phyloP scores from a whole-genome alignment of 2,888 invertebrate genomes.

The Digitonthophagus gazella region DNA sequence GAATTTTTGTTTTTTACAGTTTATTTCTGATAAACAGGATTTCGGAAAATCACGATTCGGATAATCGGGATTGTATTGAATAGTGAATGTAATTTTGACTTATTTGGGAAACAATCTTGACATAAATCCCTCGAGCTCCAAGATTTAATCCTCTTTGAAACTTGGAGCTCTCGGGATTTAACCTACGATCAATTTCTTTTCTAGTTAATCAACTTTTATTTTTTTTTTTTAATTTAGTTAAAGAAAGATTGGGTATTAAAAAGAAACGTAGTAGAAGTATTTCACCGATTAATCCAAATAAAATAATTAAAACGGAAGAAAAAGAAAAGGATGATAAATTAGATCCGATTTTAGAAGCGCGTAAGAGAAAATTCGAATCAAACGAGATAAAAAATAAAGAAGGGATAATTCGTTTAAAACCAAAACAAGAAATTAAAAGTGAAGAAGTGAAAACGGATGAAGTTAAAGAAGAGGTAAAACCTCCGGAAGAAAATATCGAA shows the following conservation, averaged over 20 bases:
- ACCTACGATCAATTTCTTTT: too few relatives aligned
- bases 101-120: too few relatives aligned
- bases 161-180: too few relatives aligned
- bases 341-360: constrained; percentile 55
- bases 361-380: constrained; percentile 56
- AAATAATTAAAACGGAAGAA: constrained; percentile 26
- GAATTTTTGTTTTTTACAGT: too few relatives aligned
- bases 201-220: too few relatives aligned
- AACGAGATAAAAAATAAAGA: constrained; percentile 51
- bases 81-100: too few relatives aligned
- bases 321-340: constrained; percentile 34
- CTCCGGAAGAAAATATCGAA: constrained; percentile 22
- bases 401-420: constrained; percentile 54
- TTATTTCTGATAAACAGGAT: too few relatives aligned
- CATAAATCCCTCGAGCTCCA: too few relatives aligned
- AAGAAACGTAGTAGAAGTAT: constrained; percentile 21
- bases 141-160: too few relatives aligned
- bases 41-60: too few relatives aligned
- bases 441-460: constrained; percentile 25
- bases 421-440: constrained; percentile 30
- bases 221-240: too few relatives aligned
- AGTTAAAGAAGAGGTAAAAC: constrained; percentile 21
- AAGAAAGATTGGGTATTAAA: constrained; percentile 38
- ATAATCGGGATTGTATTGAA: too few relatives aligned
- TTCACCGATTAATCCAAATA: constrained; percentile 22